phyloP scores from a whole-genome alignment of 2,888 invertebrate species.

The Monochamus alternatus region DNA sequence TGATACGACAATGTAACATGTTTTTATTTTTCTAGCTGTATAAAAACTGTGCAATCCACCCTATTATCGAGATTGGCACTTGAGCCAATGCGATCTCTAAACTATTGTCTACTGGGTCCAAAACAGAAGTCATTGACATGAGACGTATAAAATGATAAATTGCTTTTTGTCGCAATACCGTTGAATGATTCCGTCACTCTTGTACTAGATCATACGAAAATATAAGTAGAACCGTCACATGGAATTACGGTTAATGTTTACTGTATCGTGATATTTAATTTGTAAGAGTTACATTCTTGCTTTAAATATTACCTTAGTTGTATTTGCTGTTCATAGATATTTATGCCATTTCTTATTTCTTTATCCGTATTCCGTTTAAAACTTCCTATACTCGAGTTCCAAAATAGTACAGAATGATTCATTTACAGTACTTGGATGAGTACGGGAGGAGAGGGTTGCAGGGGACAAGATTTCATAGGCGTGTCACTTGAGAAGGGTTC shows the following conservation, averaged over 20 bases:
- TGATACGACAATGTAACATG: conserved; percentile 4
- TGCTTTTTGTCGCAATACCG: conserved; percentile 20
- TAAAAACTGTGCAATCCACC: conserved; percentile 16
- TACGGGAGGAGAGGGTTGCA: no score
- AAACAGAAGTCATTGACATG: conserved; percentile 32
- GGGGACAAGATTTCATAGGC: no score
- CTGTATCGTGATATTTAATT: no score
- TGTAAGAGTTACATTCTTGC: no score
- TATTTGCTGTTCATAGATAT: no score
- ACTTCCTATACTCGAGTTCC: no score
- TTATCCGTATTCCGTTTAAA: no score
- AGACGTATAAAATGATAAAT: conserved; percentile 20
- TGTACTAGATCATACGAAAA: background rate
- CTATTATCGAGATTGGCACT: conserved; percentile 27
- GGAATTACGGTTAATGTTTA: background rate
- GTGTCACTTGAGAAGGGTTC: no score
- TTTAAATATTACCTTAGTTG: no score
- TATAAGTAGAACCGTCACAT: background rate
- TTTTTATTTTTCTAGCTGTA: conserved; percentile 6
- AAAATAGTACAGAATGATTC: no score
- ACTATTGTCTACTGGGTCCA: conserved; percentile 23
- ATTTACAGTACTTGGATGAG: no score
- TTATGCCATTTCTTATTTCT: no score
- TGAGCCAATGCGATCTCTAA: conserved; percentile 20
- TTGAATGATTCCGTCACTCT: background rate